phyloP scores from a whole-genome alignment of 2,113 vertebrate species.

The Silurus asotus region DNA sequence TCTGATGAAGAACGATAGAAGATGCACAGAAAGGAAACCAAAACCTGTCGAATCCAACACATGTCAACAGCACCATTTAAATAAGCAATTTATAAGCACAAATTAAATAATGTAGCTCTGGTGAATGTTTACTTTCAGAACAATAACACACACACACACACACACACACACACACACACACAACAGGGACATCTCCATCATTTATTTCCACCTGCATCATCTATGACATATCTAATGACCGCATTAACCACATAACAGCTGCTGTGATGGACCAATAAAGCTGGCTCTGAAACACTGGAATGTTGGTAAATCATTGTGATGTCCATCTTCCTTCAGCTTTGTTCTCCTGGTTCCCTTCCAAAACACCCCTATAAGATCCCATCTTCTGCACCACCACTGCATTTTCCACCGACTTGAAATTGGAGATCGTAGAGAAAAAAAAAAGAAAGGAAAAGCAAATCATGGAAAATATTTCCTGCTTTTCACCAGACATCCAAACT shows the following conservation, averaged over 20 bases:
- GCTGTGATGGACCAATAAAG: no score
- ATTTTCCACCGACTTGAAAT: constrained; percentile 51
- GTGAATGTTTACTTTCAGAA: neutral
- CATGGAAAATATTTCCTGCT: constrained; percentile 64
- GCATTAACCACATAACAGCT: neutral
- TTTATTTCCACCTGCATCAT: no score
- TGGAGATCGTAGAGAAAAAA: constrained; percentile 26
- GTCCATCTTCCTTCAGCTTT: neutral
- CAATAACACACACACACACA: no score
- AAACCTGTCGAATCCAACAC: neutral
- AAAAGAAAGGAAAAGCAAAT: neutral
- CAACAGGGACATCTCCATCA: no score
- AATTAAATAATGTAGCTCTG: neutral
- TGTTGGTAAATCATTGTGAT: no score
- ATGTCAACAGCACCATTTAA: neutral
- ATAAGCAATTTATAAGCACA: neutral
- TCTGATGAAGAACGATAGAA: neutral
- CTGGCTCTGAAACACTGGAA: neutral
- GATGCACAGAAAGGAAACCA: neutral
- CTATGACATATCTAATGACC: neutral
- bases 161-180: no score
- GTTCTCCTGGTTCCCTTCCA: neutral
- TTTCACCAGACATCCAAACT: constrained; percentile 49
- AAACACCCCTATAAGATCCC: neutral
- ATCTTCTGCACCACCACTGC: neutral